phyloP scores from a whole-genome alignment of 2,888 invertebrate species.

The Diadegma fenestrale region DNA sequence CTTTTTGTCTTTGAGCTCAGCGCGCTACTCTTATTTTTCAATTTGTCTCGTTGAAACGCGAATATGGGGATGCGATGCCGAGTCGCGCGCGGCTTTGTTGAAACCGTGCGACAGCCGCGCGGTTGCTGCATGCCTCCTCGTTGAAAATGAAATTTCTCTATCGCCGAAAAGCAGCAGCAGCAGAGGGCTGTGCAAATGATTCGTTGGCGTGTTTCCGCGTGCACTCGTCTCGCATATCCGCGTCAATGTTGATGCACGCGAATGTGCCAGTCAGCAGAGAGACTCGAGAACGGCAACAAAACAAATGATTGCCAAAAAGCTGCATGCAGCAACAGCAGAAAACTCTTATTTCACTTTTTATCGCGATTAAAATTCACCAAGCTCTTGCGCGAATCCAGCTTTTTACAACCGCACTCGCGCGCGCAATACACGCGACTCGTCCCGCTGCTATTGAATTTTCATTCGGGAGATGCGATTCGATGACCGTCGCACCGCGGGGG shows the following conservation, averaged over 20 bases:
- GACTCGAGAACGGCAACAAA: slow-evolving; percentile 44
- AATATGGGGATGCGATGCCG: slow-evolving; percentile 15
- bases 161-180: not conserved
- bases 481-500: too few relatives aligned
- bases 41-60: slow-evolving; percentile 7
- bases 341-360: slow-evolving; percentile 49
- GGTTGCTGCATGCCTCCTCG: slow-evolving; percentile 31
- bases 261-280: slow-evolving; percentile 23
- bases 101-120: slow-evolving; percentile 9
- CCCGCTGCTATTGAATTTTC: not conserved
- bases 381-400: not conserved
- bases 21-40: slow-evolving; percentile 7
- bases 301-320: slow-evolving; percentile 60
- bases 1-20: not conserved
- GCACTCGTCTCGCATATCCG: not conserved
- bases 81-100: not conserved
- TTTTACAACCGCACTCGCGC: too few relatives aligned
- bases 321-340: slow-evolving; percentile 62
- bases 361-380: slow-evolving; percentile 11
- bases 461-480: too few relatives aligned
- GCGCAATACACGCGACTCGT: not conserved
- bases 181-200: not conserved
- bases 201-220: not conserved
- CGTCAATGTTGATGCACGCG: not conserved
- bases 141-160: slow-evolving; percentile 41